Evolutionary conservation across 2,797 vertebrate species (phyloP), one percentile per base, ranked within the genome.

Genomic region (Aphelocoma californica): DNA sequence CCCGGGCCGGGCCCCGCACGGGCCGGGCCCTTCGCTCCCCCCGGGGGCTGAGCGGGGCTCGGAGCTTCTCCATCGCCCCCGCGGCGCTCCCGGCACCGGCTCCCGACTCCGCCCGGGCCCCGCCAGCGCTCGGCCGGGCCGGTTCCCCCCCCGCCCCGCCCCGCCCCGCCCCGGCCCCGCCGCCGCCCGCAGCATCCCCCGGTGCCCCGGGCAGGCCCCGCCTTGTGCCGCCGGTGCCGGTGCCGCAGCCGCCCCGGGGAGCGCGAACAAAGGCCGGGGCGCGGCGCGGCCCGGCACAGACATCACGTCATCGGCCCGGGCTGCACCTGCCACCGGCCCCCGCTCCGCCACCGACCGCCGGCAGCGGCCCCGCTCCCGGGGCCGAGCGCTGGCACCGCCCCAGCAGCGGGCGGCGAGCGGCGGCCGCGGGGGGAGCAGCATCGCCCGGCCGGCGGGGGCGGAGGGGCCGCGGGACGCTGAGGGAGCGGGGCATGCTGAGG

Each of bases 251-350:
- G 38, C 90, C 32, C 87, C 79, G 61, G 54, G 73, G 83, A 64
- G 28, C 34, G 61, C 60, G 83, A 93, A 93, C 92, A 93, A 91
- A 93, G 87, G 75, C 84, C 78, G 67, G 72, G 95, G 94, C 96
- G 61, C 97, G 92, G 94, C 95, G 38, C 96, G 90, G 93, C 94
- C 94, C 89, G 72, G 95, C 96, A 96, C 96, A 96, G 97, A 95
- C 97, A 97, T 97, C 96, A 97, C 97, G 97, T 97, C 97, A 97
- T 97, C 81, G 44, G 62, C 28, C 88, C 88, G 40, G 34, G 21
- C 54, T 36, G n/a, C 50, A 78, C 74, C 74, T 42, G 74, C 58
- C 60, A 26, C 58, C 72, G 72, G 57, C 23, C 44, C 58, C 81
- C n/a, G 40, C 61, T 18, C 24, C 66, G 58, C 51, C 54, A 21